phyloP scores from a whole-genome alignment of 2,797 vertebrate genomes.

The Hyperoplus lanceolatus region DNA sequence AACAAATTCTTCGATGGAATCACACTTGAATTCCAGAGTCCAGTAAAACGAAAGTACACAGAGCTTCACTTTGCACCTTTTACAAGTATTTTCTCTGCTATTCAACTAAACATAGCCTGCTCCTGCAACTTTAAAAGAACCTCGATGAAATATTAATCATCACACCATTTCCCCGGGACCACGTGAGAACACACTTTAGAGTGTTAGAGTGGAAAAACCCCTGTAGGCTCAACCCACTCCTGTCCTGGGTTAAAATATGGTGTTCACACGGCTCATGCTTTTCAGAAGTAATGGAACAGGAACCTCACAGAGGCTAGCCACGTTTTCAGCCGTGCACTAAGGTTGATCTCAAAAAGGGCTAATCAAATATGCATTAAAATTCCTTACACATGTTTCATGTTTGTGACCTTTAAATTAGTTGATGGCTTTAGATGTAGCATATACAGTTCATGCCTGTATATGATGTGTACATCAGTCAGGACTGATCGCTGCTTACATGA shows the following conservation, averaged over 20 bases:
- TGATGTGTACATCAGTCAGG: background rate
- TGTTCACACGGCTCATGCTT: constrained; percentile 56
- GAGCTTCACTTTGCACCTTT: constrained; percentile 67
- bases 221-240: constrained; percentile 67
- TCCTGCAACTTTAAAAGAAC: constrained; percentile 72
- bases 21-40: background rate
- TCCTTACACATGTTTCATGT: constrained; percentile 9
- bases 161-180: constrained; percentile 77
- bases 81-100: constrained; percentile 41
- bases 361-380: constrained; percentile 16
- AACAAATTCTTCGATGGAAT: background rate
- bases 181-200: constrained; percentile 76
- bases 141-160: constrained; percentile 83
- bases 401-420: constrained; percentile 16
- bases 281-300: constrained; percentile 49
- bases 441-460: background rate
- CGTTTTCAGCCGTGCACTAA: background rate
- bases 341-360: constrained; percentile 1
- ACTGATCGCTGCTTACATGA: background rate
- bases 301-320: constrained; percentile 24
- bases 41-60: constrained; percentile 14
- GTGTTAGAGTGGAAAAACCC: constrained; percentile 72
- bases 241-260: constrained; percentile 55
- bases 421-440: constrained; percentile 10
- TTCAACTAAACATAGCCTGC: constrained; percentile 66